Conservation (phyloP, 2,113 vertebrate species). For the Tretioscincus oriximinensis region DNA sequence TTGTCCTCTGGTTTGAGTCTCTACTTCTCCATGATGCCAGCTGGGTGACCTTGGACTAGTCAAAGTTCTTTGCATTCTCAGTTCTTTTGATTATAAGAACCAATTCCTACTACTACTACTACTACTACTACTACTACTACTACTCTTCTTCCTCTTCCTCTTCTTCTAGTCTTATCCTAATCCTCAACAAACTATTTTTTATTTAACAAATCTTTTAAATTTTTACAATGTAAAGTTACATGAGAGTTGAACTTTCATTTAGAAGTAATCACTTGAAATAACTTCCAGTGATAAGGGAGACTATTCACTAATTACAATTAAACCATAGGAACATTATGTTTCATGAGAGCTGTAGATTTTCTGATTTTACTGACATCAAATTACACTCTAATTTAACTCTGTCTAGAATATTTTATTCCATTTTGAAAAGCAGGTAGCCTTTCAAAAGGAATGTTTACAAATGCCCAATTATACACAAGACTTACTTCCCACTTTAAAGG, state of each 20-base stretch:
- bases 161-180: no score
- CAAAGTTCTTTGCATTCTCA: no score
- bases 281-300: constrained; percentile 11
- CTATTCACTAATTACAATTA: neutral
- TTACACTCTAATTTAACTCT: constrained; percentile 20
- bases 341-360: neutral
- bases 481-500: neutral
- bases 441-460: neutral
- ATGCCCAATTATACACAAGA: neutral
- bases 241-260: constrained; percentile 26
- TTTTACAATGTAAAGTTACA: constrained; percentile 12
- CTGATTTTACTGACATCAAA: neutral
- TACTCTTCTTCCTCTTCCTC: no score
- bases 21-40: no score
- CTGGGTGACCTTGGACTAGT: no score
- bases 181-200: constrained; percentile 8
- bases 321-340: neutral
- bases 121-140: no score
- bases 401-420: neutral
- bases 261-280: constrained; percentile 27
- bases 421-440: neutral
- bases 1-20: no score
- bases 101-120: no score
- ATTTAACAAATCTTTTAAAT: constrained; percentile 23
- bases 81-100: no score